Evolutionary conservation across 2,113 vertebrate genomes (phyloP).

Genomic region (Oreotrochilus melanogaster): DNA sequence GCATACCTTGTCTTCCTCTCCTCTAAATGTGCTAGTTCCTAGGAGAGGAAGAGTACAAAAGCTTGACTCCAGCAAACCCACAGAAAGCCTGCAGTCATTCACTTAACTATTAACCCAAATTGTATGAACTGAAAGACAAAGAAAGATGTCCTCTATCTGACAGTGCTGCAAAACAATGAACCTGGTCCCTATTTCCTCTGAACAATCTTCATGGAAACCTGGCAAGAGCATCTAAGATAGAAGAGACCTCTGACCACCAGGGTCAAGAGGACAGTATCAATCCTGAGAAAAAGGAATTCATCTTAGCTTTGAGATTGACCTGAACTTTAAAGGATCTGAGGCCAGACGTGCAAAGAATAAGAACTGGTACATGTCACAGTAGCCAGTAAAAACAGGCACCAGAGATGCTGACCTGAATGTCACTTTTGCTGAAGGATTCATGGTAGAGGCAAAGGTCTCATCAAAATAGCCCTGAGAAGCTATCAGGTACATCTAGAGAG

Average conservation of each 20-base stretch:
- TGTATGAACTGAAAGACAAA: slow-evolving; percentile 18
- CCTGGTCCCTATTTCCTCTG: not conserved
- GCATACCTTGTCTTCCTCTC: slow-evolving; percentile 3
- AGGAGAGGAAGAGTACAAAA: slow-evolving; percentile 28
- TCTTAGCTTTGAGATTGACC: slow-evolving; percentile 4
- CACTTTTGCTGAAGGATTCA: not conserved
- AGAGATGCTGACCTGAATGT: not conserved
- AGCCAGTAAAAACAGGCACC: not conserved
- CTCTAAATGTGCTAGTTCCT: not conserved
- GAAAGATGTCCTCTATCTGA: not conserved
- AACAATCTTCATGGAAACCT: not conserved
- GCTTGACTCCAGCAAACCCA: not conserved
- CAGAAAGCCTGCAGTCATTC: slow-evolving; percentile 12
- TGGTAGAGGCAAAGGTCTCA: not conserved
- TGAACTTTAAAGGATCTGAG: slow-evolving; percentile 20
- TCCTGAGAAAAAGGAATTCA: slow-evolving; percentile 4
- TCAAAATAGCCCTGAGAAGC: not conserved
- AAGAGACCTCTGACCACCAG: not conserved
- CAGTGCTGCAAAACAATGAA: not conserved
- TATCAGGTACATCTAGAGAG: not conserved
- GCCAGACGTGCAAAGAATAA: not conserved
- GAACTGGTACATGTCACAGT: not conserved
- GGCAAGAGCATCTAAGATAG: not conserved
- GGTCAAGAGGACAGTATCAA: not conserved
- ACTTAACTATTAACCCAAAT: not conserved